Percentiles rank a stretch among this genome's conserved stretches.
phyloP scores from a whole-genome alignment of 2,113 vertebrate species.

The Ammodytes marinus region DNA sequence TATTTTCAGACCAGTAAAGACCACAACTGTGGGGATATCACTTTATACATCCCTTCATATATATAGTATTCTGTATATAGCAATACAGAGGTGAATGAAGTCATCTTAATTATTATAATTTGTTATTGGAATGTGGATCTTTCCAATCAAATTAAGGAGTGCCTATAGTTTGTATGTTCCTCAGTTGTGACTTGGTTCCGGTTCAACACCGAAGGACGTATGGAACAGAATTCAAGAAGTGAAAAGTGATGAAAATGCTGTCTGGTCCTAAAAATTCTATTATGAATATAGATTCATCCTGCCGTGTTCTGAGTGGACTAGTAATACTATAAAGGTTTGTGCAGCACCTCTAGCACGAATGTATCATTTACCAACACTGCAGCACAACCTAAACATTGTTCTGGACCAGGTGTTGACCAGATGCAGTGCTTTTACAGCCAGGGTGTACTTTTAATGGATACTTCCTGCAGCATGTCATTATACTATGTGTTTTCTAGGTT shows the following conservation, averaged over 20 bases:
- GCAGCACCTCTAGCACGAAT: not conserved
- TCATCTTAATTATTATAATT: no score
- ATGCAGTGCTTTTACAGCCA: not conserved
- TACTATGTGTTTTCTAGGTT: not conserved
- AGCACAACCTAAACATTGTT: conserved; percentile 14
- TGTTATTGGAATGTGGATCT: no score
- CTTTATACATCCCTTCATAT: no score
- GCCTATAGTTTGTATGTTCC: no score
- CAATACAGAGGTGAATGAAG: no score
- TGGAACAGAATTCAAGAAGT: not conserved
- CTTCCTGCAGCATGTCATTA: not conserved
- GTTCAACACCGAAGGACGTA: no score
- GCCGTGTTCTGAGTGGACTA: not conserved
- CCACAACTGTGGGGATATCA: no score
- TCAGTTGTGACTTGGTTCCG: no score
- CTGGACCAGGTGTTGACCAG: conserved; percentile 14
- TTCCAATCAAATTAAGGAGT: no score
- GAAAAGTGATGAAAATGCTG: not conserved
- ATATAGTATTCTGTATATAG: no score
- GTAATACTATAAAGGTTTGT: not conserved
- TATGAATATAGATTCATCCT: not conserved
- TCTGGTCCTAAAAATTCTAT: not conserved
- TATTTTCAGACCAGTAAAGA: no score
- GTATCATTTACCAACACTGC: not conserved
- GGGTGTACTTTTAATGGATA: not conserved